Evolutionary conservation across 2,113 vertebrate genomes (phyloP), one percentile per base, ranked within the genome.

Genomic region (Dromas ardeola): DNA sequence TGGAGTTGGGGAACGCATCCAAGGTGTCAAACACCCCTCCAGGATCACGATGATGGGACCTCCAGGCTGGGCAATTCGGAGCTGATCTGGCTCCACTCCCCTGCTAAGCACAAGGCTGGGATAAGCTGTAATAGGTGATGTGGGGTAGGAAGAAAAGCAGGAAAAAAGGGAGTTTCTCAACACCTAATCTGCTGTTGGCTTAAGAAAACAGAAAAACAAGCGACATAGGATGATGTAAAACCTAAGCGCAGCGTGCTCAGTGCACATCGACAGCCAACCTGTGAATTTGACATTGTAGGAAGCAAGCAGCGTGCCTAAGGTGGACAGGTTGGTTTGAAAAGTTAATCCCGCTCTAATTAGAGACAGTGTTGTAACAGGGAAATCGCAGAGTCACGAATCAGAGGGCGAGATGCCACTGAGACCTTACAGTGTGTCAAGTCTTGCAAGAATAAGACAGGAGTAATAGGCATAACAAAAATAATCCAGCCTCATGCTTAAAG

Each of bases 241-340:
- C 5, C 0, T 1, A 32, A 77, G 55, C 11, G 2, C 26, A 56
- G 63, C 11, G 14, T 22, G 40, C 56, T 10, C 1, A 22, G 15
- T 1, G 40, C 42, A 13, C 23, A 29, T 13, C 0, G 0, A 30
- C 45, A 85, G 70, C 30, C 66, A 80, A 3, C 52, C 55, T 17
- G 20, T 15, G 50, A 55, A 83, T 36, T 67, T 13, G 0, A 2
- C 0, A 0, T 11, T 1, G 4, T 15, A 71, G 92, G 86, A 78
- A 67, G 55, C 6, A 23, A 36, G n/a, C 38, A 13, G 40, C 4
- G 0, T 18, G 29, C 10, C 2, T 30, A 25, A 52, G 47, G 56
- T 26, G 83, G 77, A 26, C 32, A n/a, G 65, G 43, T 40, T 29
- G 36, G 34, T 59, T 73, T 59, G 81, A 49, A 72, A 76, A 79